Percentiles rank a stretch among this genome's conserved stretches.
Conservation (phyloP, 2,113 vertebrate genomes). For the Scytalopus superciliaris region DNA sequence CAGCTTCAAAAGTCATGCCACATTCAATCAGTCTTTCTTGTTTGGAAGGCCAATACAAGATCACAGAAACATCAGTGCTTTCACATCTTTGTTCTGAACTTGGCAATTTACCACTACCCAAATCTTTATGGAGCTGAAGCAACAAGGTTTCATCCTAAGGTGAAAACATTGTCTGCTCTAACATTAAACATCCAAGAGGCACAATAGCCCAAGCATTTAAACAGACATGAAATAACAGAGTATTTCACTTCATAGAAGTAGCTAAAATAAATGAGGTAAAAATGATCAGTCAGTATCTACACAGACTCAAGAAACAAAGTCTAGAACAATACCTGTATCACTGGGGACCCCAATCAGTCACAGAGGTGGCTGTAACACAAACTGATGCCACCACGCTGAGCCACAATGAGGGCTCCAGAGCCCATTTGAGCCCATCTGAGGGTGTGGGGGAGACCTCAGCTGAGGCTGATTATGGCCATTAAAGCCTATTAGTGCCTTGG, state of each 20-base stretch:
- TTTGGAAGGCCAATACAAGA: background rate
- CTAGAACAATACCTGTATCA: background rate
- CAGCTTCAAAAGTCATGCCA: background rate
- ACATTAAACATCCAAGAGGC: background rate
- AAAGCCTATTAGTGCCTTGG: background rate
- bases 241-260: background rate
- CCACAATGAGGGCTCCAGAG: background rate
- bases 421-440: background rate
- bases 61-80: background rate
- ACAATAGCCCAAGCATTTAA: background rate
- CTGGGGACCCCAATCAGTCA: background rate
- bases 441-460: background rate
- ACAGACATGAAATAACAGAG: background rate
- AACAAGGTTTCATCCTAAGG: background rate
- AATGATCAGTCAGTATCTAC: fast-evolving
- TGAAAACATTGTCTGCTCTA: background rate
- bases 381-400: background rate
- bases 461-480: background rate
- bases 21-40: background rate
- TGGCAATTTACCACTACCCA: background rate
- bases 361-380: fast-evolving
- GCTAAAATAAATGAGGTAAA: background rate
- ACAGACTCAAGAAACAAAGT: background rate
- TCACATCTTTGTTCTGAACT: background rate
- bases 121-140: background rate